Evolutionary conservation across 2,888 invertebrate species (phyloP), one percentile per base, ranked within the genome.

Genomic region (Tachina grossa): DNA sequence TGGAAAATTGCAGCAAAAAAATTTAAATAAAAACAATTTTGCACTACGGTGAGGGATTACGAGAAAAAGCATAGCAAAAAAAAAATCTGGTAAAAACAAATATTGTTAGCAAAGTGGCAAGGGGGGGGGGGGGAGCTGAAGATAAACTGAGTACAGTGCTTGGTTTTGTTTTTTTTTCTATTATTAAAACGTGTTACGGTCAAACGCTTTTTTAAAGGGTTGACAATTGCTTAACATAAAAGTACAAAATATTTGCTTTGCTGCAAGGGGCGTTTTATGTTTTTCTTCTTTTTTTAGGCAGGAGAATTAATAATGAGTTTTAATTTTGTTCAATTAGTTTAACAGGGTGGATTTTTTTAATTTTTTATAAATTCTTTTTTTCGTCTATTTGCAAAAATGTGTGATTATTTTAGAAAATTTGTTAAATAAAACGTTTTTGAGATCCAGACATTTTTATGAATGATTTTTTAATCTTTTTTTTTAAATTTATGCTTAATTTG

Each of bases 191-290:
- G 85, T 85, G 85, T 83, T 66, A 85, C 65, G 85, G 83, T 85
- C 85, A 85, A 85, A 83, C 83, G 83, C 79, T 85, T 83, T 83
- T 69, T 68, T 63, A 68, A 78, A 74, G 83, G 83, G 78, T 77
- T 83, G 77, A 78, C 83, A 83, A 59, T 72, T 74, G 71, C 59
- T 72, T 4, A 83, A 59, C 39, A 51, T 43, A 31, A 2, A 4
- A 31, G 31, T 31, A 51, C 1, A 9, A 41, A 11, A 13, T 22
- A n/a, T 41, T n/a, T 53, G 39, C 19, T 71, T n/a, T 49, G 14
- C 39, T 55, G 53, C 59, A 61, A 14, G n/a, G 39, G 19, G 14
- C 9, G 47, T 47, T 66, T 55, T n/a, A 31, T 41, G 16, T 41
- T 51, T 14, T 55, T 72, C 45, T 63, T 76, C 14, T 14, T n/a